Conservation (phyloP, 2,888 invertebrate genomes). For the Cybosia mesomella region DNA sequence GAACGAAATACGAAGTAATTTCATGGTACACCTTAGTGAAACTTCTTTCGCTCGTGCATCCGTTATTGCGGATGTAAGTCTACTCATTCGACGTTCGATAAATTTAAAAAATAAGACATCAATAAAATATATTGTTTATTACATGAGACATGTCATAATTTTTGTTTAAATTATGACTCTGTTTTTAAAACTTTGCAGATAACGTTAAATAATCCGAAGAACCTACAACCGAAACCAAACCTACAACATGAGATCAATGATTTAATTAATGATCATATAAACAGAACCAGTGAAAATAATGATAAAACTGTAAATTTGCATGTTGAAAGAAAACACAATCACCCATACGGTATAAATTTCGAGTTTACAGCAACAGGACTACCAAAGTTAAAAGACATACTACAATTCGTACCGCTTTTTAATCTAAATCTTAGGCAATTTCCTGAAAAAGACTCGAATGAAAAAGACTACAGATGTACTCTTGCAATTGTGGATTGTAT, state of each 20-base stretch:
- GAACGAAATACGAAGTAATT: too few species aligned
- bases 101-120: too few species aligned
- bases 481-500: background rate
- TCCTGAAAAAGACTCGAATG: background rate
- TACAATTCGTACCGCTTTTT: background rate
- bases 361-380: constrained; percentile 6
- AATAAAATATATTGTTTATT: too few species aligned
- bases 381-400: background rate
- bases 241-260: background rate
- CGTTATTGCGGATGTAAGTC: too few species aligned
- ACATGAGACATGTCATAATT: too few species aligned
- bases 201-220: background rate
- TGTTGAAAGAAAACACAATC: background rate
- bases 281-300: background rate
- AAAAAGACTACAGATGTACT: background rate
- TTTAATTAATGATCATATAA: background rate
- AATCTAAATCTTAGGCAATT: background rate
- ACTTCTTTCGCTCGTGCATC: too few species aligned
- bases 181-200: background rate
- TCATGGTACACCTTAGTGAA: too few species aligned
- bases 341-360: background rate
- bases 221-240: background rate
- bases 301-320: background rate
- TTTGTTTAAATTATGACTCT: too few species aligned
- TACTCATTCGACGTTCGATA: too few species aligned